Evolutionary conservation across 1,140 invertebrate genomes (phyloP).

Genomic region (Panagrolaimus sp.): DNA sequence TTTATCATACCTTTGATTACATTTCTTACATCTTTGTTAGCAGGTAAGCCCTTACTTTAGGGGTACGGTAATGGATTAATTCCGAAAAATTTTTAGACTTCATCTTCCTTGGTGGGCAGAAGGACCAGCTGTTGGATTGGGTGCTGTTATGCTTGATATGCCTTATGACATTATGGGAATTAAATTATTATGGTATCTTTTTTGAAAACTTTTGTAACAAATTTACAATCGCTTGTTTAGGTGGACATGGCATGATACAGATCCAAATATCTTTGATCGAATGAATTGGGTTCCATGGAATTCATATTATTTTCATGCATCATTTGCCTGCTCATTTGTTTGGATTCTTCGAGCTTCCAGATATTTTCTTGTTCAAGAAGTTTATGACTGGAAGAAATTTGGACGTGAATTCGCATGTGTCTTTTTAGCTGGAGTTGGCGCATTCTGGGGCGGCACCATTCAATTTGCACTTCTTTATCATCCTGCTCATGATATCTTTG

Average conservation of each 20-base stretch:
- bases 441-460: constrained; percentile 48
- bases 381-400: constrained; percentile 62
- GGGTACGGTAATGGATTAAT: constrained; percentile 11
- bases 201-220: no score
- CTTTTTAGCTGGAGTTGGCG: constrained; percentile 43
- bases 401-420: constrained; percentile 46
- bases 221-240: no score
- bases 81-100: constrained; percentile 38
- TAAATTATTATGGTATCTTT: constrained; percentile 72
- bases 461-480: constrained; percentile 49
- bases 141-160: constrained; percentile 70
- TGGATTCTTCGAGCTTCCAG: constrained; percentile 67
- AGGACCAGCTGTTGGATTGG: constrained; percentile 65
- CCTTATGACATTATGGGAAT: constrained; percentile 75
- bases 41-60: constrained; percentile 28
- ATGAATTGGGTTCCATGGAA: constrained; percentile 73
- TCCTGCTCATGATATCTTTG: constrained; percentile 49
- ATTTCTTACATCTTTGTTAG: constrained; percentile 48
- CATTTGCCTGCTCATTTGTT: constrained; percentile 70
- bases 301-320: constrained; percentile 74
- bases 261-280: constrained; percentile 72
- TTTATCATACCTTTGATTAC: constrained; percentile 56
- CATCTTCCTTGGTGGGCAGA: constrained; percentile 54
- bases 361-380: constrained; percentile 45
- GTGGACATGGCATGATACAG: constrained; percentile 80